These are phyloP conservation scores for Polylopha cassiicola DNA, from an alignment of 2,888 invertebrate species.

Conservation along the genomic window DNA sequence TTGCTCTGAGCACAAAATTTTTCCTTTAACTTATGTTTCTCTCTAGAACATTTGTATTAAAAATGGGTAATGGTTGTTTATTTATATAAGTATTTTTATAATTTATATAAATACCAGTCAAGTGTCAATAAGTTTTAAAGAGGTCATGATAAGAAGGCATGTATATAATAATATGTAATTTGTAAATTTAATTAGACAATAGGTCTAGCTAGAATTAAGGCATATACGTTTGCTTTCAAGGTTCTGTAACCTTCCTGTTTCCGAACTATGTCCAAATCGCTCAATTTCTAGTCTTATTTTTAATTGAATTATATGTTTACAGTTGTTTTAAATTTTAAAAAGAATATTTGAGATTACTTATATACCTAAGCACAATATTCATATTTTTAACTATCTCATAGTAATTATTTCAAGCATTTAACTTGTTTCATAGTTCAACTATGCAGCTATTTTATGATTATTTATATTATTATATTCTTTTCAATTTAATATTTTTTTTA, in stretches of 20 bases:
- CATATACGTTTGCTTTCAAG: slow-evolving; percentile 31
- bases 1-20: slow-evolving; percentile 6
- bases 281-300: slow-evolving; percentile 60
- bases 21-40: too few species aligned
- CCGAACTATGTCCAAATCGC: slow-evolving; percentile 40
- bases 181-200: slow-evolving; percentile 9
- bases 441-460: too few species aligned
- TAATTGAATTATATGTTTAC: slow-evolving; percentile 5
- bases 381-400: too few species aligned
- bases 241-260: slow-evolving; percentile 31
- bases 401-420: too few species aligned
- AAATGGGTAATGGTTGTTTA: too few species aligned
- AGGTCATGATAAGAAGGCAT: slow-evolving; percentile 9
- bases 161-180: slow-evolving; percentile 10
- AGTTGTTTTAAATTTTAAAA: too few species aligned
- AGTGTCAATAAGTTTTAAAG: slow-evolving; percentile 14
- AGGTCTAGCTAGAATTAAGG: slow-evolving; percentile 22
- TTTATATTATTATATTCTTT: too few species aligned
- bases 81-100: neutral
- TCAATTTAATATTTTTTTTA: too few species aligned
- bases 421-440: too few species aligned
- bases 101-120: slow-evolving; percentile 4
- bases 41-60: too few species aligned
- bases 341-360: too few species aligned
- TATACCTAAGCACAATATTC: too few species aligned